Evolutionary conservation across 1,140 invertebrate genomes (phyloP).

Genomic region (Potamilus streckersoni): DNA sequence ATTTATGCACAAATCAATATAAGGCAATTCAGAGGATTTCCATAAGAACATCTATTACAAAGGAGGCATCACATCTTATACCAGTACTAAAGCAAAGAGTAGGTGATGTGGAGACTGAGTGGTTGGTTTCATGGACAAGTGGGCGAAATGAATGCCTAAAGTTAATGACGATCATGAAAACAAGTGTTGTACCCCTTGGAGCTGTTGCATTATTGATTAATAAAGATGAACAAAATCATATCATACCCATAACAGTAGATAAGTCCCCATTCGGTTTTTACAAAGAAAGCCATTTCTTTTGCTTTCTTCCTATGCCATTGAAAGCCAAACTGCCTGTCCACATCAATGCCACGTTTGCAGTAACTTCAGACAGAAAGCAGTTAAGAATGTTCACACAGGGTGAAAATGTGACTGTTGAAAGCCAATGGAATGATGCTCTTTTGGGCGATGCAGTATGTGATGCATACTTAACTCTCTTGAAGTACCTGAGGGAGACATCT

Average conservation of each 20-base stretch:
- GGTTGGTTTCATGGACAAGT: conserved; percentile 12
- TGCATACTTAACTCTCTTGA: conserved; percentile 13
- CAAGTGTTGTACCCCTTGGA: conserved; percentile 19
- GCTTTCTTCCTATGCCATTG: conserved; percentile 43
- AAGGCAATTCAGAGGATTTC: conserved; percentile 3
- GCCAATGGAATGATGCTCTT: conserved; percentile 48
- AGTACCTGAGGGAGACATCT: not conserved
- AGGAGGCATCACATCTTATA: not conserved
- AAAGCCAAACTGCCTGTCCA: conserved; percentile 36
- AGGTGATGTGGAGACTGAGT: not conserved
- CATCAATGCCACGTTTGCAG: conserved; percentile 46
- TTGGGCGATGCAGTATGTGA: conserved; percentile 29
- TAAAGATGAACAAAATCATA: conserved; percentile 1
- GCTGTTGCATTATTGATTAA: conserved; percentile 15
- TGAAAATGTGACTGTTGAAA: conserved; percentile 21
- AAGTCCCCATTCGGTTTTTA: not conserved
- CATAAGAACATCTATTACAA: not conserved
- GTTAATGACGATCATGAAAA: not conserved
- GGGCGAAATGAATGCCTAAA: conserved; percentile 6
- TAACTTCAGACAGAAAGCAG: conserved; percentile 32
- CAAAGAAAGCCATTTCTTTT: conserved; percentile 23
- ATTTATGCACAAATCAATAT: not conserved
- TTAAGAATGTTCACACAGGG: conserved; percentile 29
- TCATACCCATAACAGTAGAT: not conserved
- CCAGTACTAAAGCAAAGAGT: not conserved